Conservation (phyloP, 2,888 invertebrate genomes). For the Icerya purchasi region DNA sequence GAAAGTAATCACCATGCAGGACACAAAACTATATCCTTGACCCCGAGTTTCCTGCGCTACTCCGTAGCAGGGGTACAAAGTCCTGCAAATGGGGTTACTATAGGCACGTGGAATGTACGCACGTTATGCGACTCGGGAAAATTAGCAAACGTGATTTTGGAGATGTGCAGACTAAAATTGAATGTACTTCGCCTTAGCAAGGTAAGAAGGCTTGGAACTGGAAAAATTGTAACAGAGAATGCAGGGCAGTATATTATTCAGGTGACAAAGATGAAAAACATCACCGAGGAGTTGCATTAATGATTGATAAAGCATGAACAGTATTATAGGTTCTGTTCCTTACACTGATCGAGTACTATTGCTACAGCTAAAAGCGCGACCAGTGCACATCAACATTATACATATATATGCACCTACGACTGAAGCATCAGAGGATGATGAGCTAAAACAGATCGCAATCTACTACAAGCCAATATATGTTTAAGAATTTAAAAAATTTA, state of each 20-base stretch:
- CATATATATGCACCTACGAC: neutral
- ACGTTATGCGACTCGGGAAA: too few relatives aligned
- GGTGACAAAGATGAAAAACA: too few relatives aligned
- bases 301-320: too few relatives aligned
- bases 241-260: neutral
- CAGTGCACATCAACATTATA: too few relatives aligned
- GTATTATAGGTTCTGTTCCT: too few relatives aligned
- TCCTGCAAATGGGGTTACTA: neutral
- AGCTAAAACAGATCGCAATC: neutral
- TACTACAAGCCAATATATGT: neutral
- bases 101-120: neutral
- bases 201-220: neutral
- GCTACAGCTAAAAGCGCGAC: too few relatives aligned
- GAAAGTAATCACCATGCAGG: neutral
- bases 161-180: neutral
- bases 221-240: neutral
- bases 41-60: neutral
- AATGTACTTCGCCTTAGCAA: neutral
- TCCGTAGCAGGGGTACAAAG: neutral
- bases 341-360: too few relatives aligned
- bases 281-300: too few relatives aligned
- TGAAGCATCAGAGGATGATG: neutral
- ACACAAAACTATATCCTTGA: neutral
- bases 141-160: neutral
- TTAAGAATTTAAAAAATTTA: neutral